These are phyloP conservation scores for Regulus satrapa DNA, from an alignment of 2,113 vertebrate genomes.

Conservation along the genomic window DNA sequence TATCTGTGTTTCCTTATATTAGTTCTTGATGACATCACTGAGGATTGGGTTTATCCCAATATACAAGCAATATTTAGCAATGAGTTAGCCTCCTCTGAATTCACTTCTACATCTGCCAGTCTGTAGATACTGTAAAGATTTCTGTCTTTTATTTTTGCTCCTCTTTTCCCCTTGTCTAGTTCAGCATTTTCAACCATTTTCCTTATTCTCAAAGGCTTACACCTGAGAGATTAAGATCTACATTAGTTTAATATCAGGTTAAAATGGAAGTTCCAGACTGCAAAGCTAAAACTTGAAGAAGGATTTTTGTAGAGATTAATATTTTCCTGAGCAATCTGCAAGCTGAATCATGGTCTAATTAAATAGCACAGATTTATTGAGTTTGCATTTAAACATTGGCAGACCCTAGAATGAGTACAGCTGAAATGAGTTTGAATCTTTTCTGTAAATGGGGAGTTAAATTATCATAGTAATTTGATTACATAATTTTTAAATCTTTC, in stretches of 20 bases:
- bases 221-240: constrained; percentile 57
- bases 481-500: constrained; percentile 73
- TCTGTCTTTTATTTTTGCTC: constrained; percentile 26
- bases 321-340: constrained; percentile 69
- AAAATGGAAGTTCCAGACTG: constrained; percentile 57
- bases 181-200: constrained; percentile 41
- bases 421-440: constrained; percentile 71
- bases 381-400: constrained; percentile 73
- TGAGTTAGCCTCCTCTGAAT: constrained; percentile 31
- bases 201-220: constrained; percentile 46
- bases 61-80: not conserved
- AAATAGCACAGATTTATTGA: constrained; percentile 73
- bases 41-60: not conserved
- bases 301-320: constrained; percentile 71
- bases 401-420: constrained; percentile 46
- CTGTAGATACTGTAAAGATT: constrained; percentile 21
- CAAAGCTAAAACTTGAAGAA: constrained; percentile 67
- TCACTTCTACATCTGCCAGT: constrained; percentile 23
- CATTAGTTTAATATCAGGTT: constrained; percentile 54
- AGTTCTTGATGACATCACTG: not conserved
- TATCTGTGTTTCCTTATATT: not conserved
- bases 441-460: constrained; percentile 71
- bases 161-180: constrained; percentile 36
- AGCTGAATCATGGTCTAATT: constrained; percentile 73
- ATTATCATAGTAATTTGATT: constrained; percentile 74